Conservation (phyloP, 2,797 vertebrate genomes). For the Morelia viridis region DNA sequence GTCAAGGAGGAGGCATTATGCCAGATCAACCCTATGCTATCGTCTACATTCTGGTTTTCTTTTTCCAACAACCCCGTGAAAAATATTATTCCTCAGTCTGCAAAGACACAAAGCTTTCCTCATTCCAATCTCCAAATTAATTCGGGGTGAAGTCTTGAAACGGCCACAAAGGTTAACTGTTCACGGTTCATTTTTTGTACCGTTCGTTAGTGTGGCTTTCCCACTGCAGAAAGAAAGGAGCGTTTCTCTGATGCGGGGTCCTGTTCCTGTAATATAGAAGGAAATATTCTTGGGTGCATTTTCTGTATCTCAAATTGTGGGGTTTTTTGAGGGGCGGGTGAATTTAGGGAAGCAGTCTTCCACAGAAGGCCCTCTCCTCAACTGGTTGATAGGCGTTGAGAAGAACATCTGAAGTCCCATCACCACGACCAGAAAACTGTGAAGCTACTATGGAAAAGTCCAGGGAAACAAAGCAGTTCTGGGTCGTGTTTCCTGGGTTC, state of each 20-base stretch:
- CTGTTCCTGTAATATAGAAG: background rate
- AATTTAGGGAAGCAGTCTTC: background rate
- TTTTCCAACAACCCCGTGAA: background rate
- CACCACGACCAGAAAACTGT: background rate
- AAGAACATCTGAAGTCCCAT: background rate
- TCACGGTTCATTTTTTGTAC: background rate
- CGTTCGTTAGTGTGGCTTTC: background rate
- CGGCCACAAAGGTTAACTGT: no score
- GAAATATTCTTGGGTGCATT: background rate
- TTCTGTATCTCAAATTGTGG: background rate
- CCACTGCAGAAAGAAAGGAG: background rate
- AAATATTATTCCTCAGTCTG: background rate
- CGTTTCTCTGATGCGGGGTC: background rate
- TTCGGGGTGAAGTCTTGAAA: background rate
- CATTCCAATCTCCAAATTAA: background rate
- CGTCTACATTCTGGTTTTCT: rapidly evolving
- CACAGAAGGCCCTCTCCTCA: background rate
- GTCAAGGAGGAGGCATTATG: background rate
- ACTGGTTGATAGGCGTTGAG: background rate
- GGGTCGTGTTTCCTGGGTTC: background rate
- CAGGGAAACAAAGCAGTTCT: background rate
- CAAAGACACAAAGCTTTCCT: background rate
- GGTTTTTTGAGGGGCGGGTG: no score
- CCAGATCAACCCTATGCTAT: rapidly evolving
- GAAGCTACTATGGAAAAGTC: background rate